These are phyloP conservation scores for Doris montereyensis DNA, from an alignment of 2,888 invertebrate species.

Conservation along the genomic window DNA sequence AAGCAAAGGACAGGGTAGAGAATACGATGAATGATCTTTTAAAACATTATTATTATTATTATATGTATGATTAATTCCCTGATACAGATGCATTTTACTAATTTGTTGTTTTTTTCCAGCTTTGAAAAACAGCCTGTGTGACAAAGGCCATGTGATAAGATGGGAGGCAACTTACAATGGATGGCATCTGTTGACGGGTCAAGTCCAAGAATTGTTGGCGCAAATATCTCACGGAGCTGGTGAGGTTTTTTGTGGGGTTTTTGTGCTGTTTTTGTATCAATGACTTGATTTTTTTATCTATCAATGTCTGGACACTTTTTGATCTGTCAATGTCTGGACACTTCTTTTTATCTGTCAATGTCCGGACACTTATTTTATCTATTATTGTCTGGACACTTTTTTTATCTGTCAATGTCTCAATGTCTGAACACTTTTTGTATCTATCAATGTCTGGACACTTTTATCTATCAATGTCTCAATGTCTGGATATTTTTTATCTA, in stretches of 20 bases:
- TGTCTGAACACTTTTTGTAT: too few species aligned
- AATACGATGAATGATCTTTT: too few species aligned
- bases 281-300: background rate
- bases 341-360: background rate
- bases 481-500: too few species aligned
- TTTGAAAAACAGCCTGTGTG: slow-evolving; percentile 3
- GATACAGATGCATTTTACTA: too few species aligned
- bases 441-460: too few species aligned
- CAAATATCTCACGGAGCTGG: slow-evolving; percentile 68
- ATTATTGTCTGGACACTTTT: background rate
- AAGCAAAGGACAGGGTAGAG: too few species aligned
- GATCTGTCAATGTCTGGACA: background rate
- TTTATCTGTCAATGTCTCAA: slow-evolving; percentile 7
- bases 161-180: slow-evolving; percentile 63
- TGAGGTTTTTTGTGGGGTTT: slow-evolving; percentile 42
- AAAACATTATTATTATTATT: too few species aligned
- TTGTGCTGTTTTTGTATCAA: background rate
- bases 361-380: background rate
- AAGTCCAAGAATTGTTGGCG: slow-evolving; percentile 58
- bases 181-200: slow-evolving; percentile 66
- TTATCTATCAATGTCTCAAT: too few species aligned
- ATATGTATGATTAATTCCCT: too few species aligned
- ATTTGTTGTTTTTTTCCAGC: slow-evolving; percentile 31
- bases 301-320: too few species aligned
- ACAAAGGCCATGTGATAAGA: slow-evolving; percentile 52